Evolutionary conservation across 2,113 vertebrate species (phyloP).

Genomic region (Ceratotherium simum): DNA sequence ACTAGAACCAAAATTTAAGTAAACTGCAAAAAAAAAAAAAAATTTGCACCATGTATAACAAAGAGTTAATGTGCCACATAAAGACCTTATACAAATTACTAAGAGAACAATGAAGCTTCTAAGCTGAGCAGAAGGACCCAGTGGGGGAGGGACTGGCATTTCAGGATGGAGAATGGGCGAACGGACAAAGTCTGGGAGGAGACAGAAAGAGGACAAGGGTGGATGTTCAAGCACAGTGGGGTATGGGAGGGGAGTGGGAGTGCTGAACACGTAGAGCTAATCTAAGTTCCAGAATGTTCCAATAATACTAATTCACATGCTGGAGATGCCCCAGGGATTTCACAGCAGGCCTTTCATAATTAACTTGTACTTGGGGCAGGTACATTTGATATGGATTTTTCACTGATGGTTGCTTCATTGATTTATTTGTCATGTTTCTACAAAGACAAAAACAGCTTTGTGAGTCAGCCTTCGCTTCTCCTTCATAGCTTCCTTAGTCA

Average conservation of each 20-base stretch:
- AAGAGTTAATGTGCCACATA: rapidly evolving
- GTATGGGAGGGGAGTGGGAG: rapidly evolving
- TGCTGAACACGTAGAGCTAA: rapidly evolving
- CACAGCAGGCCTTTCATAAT: too few species aligned
- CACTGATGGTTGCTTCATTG: not conserved
- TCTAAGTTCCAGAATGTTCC: not conserved
- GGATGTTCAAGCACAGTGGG: not conserved
- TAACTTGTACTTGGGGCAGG: not conserved
- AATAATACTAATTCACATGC: rapidly evolving
- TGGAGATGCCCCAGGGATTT: not conserved
- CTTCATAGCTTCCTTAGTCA: not conserved
- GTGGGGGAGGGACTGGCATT: not conserved
- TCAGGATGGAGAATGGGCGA: rapidly evolving
- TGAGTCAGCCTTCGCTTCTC: not conserved
- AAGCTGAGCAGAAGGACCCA: not conserved
- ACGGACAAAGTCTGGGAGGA: not conserved
- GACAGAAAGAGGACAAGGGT: rapidly evolving
- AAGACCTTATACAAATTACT: too few species aligned
- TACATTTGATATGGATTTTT: not conserved
- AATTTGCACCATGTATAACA: rapidly evolving
- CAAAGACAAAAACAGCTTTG: not conserved
- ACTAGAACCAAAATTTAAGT: not conserved
- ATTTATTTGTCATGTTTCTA: not conserved
- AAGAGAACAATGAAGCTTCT: rapidly evolving
- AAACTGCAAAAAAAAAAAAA: not conserved